Evolutionary conservation across 2,113 vertebrate species (phyloP).

Genomic region (Argyrosomus japonicus): DNA sequence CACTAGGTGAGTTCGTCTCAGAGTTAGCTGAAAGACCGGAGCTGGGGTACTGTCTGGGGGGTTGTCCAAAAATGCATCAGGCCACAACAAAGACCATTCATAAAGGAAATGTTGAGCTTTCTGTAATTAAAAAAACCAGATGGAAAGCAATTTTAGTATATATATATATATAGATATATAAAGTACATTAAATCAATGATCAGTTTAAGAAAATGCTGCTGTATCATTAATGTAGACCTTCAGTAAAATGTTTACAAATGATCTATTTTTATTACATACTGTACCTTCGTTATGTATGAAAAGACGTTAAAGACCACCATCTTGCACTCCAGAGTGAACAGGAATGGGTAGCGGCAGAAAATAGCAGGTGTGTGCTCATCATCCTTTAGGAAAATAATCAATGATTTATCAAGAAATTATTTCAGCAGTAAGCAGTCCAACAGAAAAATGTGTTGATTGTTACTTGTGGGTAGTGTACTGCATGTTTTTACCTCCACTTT

Average conservation of each 20-base stretch:
- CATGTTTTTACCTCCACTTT: conserved; percentile 58
- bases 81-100: accelerated
- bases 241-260: not conserved
- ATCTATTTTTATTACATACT: not conserved
- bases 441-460: not conserved
- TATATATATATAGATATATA: not conserved
- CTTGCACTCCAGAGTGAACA: conserved; percentile 71
- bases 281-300: conserved; percentile 51
- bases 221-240: not conserved
- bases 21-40: conserved; percentile 60
- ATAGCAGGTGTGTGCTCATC: conserved; percentile 39
- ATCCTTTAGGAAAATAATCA: conserved; percentile 58
- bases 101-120: accelerated
- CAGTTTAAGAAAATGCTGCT: not conserved
- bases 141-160: not conserved
- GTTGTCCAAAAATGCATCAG: accelerated
- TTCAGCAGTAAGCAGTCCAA: not conserved
- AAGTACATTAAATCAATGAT: not conserved
- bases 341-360: conserved; percentile 81
- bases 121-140: conserved; percentile 51
- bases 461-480: not conserved
- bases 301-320: conserved; percentile 45
- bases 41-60: not conserved
- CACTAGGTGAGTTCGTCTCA: conserved; percentile 72
- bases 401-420: not conserved